phyloP scores from a whole-genome alignment of 1,140 invertebrate genomes.

The Dysdera silvatica region DNA sequence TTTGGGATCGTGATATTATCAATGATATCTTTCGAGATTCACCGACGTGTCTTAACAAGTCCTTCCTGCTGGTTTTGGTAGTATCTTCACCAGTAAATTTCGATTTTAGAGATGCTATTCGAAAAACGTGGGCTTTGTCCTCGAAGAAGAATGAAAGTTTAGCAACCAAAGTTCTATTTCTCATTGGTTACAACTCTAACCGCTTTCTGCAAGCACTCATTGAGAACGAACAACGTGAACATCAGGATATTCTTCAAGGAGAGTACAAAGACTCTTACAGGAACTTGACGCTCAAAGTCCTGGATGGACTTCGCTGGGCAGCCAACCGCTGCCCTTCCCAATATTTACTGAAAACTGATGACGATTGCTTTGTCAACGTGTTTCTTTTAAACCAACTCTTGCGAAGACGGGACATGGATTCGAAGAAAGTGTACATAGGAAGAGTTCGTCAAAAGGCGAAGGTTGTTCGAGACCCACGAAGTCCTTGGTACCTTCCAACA shows the following conservation, averaged over 20 bases:
- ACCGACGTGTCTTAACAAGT: not conserved
- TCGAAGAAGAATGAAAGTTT: conserved; percentile 17
- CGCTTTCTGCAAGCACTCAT: not conserved
- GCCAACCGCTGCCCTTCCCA: conserved; percentile 52
- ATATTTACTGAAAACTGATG: conserved; percentile 79
- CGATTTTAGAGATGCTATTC: conserved; percentile 39
- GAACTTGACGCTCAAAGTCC: conserved; percentile 75
- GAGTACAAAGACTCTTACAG: conserved; percentile 66
- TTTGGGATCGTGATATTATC: too few relatives aligned
- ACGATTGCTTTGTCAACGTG: conserved; percentile 69
- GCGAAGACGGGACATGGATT: not conserved
- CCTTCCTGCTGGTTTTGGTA: conserved; percentile 42
- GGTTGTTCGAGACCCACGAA: conserved; percentile 18
- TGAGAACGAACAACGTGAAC: conserved; percentile 14
- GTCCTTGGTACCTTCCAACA: conserved; percentile 16
- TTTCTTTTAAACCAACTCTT: conserved; percentile 9
- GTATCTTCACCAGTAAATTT: conserved; percentile 45
- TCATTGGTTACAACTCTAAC: conserved; percentile 7
- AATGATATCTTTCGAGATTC: not conserved
- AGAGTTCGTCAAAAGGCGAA: not conserved
- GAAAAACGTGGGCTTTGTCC: conserved; percentile 38
- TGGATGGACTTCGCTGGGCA: conserved; percentile 76
- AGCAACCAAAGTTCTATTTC: conserved; percentile 3
- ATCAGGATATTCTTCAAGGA: conserved; percentile 68
- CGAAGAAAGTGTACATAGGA: conserved; percentile 15